A percentile compares a stretch with the other conserved stretches of the same genome.
phyloP scores from a whole-genome alignment of 2,888 invertebrate genomes.

The Theodoxus fluviatilis region DNA sequence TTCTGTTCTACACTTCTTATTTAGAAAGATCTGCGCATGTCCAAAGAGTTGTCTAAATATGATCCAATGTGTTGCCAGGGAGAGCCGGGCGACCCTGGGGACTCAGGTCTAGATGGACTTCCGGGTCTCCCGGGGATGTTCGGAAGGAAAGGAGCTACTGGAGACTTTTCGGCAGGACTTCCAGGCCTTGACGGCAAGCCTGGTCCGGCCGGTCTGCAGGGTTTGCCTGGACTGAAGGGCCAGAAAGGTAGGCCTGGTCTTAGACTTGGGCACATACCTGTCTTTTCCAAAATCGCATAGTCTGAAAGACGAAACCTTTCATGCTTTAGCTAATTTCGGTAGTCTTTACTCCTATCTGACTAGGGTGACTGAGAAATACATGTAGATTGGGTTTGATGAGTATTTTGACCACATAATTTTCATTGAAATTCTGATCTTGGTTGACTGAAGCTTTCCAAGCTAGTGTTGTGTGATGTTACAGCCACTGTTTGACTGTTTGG shows the following conservation, averaged over 20 bases:
- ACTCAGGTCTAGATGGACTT: conserved; percentile 40
- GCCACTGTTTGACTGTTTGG: too few species aligned
- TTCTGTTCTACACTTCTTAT: neutral
- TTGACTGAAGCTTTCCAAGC: too few species aligned
- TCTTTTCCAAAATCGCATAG: too few species aligned
- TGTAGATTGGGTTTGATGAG: neutral
- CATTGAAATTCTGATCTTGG: too few species aligned
- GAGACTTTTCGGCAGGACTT: conserved; percentile 28
- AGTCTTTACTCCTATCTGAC: too few species aligned
- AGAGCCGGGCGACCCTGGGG: conserved; percentile 35
- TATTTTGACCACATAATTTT: too few species aligned
- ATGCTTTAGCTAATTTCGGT: too few species aligned
- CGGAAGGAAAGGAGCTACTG: conserved; percentile 33
- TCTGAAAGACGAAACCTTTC: too few species aligned
- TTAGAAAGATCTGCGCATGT: neutral
- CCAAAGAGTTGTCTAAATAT: neutral
- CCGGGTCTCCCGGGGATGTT: conserved; percentile 42
- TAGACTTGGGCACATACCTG: neutral
- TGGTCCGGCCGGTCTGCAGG: conserved; percentile 45
- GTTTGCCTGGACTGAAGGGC: conserved; percentile 48
- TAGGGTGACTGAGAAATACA: neutral
- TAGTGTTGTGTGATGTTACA: too few species aligned
- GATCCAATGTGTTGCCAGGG: conserved; percentile 26
- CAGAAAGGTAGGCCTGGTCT: conserved; percentile 32
- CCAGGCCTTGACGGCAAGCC: conserved; percentile 31